Percentiles rank a stretch among this genome's conserved stretches.
Conservation (phyloP, 2,797 vertebrate genomes). For the Labroides dimidiatus region DNA sequence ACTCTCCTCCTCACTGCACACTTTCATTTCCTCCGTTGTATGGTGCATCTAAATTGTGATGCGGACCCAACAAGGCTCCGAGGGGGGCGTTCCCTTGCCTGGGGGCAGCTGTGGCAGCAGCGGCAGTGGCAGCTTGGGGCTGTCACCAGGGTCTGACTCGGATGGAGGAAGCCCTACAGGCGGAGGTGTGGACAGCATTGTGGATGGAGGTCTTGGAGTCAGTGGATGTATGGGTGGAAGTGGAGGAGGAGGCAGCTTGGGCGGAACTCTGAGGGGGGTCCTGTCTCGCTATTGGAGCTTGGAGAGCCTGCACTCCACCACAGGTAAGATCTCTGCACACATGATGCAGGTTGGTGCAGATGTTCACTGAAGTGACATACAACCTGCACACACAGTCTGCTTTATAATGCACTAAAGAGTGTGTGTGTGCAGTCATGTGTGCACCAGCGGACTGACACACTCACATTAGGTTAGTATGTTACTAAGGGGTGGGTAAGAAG, state of each 20-base stretch:
- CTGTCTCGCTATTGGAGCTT: conserved; percentile 95
- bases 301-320: conserved; percentile 95
- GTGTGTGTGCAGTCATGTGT: background rate
- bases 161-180: conserved; percentile 87
- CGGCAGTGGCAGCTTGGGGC: conserved; percentile 88
- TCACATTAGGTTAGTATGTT: conserved; percentile 31
- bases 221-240: conserved; percentile 78
- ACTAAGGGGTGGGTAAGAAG: background rate
- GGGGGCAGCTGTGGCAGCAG: conserved; percentile 90
- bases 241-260: conserved; percentile 72
- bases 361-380: background rate
- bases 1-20: conserved; percentile 30
- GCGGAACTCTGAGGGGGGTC: conserved; percentile 87
- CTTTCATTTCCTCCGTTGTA: conserved; percentile 13
- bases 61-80: conserved; percentile 91
- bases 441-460: conserved; percentile 8
- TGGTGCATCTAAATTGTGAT: conserved; percentile 59
- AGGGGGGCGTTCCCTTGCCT: conserved; percentile 88
- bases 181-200: conserved; percentile 48
- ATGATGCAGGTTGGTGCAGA: background rate
- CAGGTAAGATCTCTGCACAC: conserved; percentile 82
- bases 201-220: conserved; percentile 59
- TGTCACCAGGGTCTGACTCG: conserved; percentile 92
- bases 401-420: background rate
- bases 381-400: background rate